Evolutionary conservation across 1,140 invertebrate species (phyloP).

Genomic region (Andrena cerasifolii): DNA sequence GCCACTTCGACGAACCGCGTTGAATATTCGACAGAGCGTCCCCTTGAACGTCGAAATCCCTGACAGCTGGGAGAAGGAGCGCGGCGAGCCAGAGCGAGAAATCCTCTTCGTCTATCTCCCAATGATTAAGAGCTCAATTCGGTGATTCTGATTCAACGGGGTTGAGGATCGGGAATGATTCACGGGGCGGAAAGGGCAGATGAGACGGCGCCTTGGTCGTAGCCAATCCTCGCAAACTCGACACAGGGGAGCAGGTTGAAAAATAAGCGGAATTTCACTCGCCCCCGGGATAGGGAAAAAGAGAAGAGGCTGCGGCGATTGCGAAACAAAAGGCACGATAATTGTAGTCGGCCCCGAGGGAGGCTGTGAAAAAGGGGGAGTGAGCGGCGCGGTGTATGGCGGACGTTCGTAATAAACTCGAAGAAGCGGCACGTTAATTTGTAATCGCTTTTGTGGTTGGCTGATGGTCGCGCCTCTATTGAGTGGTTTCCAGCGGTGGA

Average conservation of each 20-base stretch:
- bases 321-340: constrained; percentile 80
- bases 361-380: constrained; percentile 33
- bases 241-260: constrained; percentile 61
- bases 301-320: constrained; percentile 63
- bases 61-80: no score
- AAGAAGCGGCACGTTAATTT: constrained; percentile 78
- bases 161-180: constrained; percentile 23
- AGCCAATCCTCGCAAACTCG: constrained; percentile 29
- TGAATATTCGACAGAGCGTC: no score
- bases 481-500: constrained; percentile 61
- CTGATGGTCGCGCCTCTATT: constrained; percentile 69
- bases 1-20: no score
- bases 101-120: background rate
- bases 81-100: no score
- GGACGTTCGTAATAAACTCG: constrained; percentile 75
- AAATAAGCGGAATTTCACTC: constrained; percentile 67
- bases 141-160: constrained; percentile 29
- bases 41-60: no score
- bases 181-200: constrained; percentile 37
- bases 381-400: constrained; percentile 22
- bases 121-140: constrained; percentile 27
- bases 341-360: constrained; percentile 74
- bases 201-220: constrained; percentile 17
- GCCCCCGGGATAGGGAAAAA: constrained; percentile 41
- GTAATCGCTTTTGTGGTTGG: constrained; percentile 77